A percentile compares a stretch with the other conserved stretches of the same genome.
These are phyloP conservation scores for Nothocercus nigrocapillus DNA, from an alignment of 2,113 vertebrate species.

Conservation along the genomic window DNA sequence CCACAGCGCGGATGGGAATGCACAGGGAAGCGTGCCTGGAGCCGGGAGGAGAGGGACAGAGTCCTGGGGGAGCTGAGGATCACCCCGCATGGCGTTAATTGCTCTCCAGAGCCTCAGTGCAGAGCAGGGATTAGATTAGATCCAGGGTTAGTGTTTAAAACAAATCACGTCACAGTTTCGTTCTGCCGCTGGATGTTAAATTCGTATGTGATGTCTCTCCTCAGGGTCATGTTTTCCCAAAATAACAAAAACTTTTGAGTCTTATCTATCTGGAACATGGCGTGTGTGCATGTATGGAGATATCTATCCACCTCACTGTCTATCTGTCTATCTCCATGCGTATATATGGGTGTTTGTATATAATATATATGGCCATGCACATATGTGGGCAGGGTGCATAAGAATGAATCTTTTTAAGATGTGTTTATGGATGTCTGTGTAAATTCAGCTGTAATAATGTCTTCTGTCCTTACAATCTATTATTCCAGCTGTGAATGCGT, in stretches of 20 bases:
- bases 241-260: conserved; percentile 44
- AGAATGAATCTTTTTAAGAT: background rate
- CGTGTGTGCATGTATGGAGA: background rate
- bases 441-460: conserved; percentile 12
- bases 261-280: background rate
- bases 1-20: background rate
- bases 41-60: background rate
- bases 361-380: background rate
- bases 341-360: background rate
- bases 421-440: conserved; percentile 20
- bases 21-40: background rate
- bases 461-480: conserved; percentile 13
- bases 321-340: background rate
- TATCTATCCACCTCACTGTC: background rate
- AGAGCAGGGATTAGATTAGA: conserved; percentile 16
- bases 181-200: conserved; percentile 52
- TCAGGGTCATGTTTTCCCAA: conserved; percentile 39
- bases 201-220: background rate
- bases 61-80: background rate
- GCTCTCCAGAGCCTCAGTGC: conserved; percentile 16
- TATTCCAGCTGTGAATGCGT: conserved; percentile 34
- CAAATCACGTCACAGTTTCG: background rate
- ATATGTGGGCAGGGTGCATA: background rate
- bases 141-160: conserved; percentile 20
- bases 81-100: conserved; percentile 24